A percentile compares a stretch with the other conserved stretches of the same genome.
phyloP scores from a whole-genome alignment of 2,797 vertebrate genomes.

The Macropus fuliginosus region DNA sequence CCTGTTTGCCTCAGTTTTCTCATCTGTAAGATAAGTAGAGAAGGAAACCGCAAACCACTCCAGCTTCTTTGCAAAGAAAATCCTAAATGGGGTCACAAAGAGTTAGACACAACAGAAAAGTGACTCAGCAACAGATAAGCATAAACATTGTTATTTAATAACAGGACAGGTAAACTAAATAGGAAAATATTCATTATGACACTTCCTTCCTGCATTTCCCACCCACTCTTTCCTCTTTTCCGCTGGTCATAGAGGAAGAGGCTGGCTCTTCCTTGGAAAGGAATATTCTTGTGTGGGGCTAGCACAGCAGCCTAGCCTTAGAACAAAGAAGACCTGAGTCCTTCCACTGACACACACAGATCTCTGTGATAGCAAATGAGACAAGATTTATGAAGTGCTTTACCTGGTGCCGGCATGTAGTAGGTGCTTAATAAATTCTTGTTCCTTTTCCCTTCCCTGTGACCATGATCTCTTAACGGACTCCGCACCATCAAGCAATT shows the following conservation, averaged over 20 bases:
- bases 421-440: background rate
- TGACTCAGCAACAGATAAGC: background rate
- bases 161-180: background rate
- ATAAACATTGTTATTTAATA: background rate
- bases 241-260: background rate
- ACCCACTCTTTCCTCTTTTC: background rate
- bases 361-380: background rate
- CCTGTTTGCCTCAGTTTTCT: background rate
- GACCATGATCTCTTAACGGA: background rate
- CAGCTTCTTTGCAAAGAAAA: too few relatives aligned
- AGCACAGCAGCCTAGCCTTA: background rate
- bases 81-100: background rate
- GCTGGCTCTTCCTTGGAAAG: too few relatives aligned
- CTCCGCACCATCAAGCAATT: background rate
- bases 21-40: background rate
- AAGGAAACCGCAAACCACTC: too few relatives aligned
- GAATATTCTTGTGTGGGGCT: background rate
- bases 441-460: background rate
- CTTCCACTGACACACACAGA: background rate
- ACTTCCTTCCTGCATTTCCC: background rate
- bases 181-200: background rate
- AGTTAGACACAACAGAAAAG: background rate
- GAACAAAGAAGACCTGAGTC: background rate
- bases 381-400: background rate
- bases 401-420: background rate